These are phyloP conservation scores for Meiosimyza decipiens DNA, from an alignment of 2,888 invertebrate species.

Conservation along the genomic window DNA sequence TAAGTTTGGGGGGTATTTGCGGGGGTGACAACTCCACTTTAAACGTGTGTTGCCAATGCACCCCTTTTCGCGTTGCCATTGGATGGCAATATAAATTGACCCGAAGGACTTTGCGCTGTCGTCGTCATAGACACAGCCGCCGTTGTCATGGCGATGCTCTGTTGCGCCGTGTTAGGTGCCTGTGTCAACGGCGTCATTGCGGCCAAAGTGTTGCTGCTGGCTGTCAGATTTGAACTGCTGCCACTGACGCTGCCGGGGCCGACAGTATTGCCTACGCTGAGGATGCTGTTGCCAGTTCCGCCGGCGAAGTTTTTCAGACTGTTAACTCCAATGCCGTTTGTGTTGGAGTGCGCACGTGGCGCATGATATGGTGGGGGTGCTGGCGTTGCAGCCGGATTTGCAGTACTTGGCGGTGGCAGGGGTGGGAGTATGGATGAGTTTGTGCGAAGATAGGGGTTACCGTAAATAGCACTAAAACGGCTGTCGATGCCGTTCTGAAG, in stretches of 20 bases:
- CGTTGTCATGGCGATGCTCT: constrained; percentile 68
- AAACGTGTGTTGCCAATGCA: constrained; percentile 74
- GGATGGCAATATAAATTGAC: constrained; percentile 66
- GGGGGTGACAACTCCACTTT: constrained; percentile 68
- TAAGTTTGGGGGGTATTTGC: too few relatives aligned
- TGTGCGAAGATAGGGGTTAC: constrained; percentile 86
- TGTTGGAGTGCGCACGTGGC: constrained; percentile 54
- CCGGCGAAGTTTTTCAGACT: constrained; percentile 43
- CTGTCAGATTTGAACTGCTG: constrained; percentile 70
- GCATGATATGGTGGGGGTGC: constrained; percentile 81
- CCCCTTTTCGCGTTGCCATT: constrained; percentile 67
- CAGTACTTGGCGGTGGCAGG: constrained; percentile 74
- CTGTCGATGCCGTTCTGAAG: constrained; percentile 66
- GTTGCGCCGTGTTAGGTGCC: constrained; percentile 69
- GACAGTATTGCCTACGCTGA: constrained; percentile 65
- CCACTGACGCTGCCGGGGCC: constrained; percentile 66
- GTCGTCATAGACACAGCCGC: constrained; percentile 72
- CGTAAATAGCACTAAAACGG: constrained; percentile 88
- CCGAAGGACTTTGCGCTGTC: constrained; percentile 70
- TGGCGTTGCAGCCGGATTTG: constrained; percentile 82
- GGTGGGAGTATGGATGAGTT: constrained; percentile 70
- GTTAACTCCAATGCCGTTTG: constrained; percentile 52
- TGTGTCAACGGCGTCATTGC: constrained; percentile 59
- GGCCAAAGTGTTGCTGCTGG: constrained; percentile 63
- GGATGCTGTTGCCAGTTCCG: constrained; percentile 50